Base-by-base conservation (phyloP, 1,140 invertebrate genomes). In the Capitella teleta region DNA sequence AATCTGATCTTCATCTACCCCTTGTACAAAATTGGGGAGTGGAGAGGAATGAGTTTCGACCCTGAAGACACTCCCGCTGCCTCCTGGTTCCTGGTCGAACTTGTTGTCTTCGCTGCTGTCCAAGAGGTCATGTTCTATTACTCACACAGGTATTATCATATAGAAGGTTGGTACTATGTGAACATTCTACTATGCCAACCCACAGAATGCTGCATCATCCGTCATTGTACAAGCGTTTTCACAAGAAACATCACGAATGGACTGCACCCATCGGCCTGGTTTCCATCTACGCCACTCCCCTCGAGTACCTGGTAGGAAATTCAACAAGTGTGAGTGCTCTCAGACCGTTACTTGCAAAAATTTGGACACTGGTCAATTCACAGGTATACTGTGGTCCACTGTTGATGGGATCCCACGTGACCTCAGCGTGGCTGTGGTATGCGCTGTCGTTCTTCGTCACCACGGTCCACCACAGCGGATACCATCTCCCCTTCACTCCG, bases 211-310 rank as follows among this genome's bases (percentile, higher is more conserved):
- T 6, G 23, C 23, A 26, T 14, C 25, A 45, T 45, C 10, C 40
- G 19, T 41, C 1, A 19, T 59, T 3, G n/a, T 60, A 60, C 49
- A 51, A 47, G 28, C 24, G 23, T 23, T 47, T 54, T 26, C 58
- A 60, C 34, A 60, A 60, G 26, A 52, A 42, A 28, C 58, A 60
- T 34, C 58, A 60, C 28, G 51, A 60, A 28, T 60, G 57, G 57
- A 52, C 26, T 10, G 48, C 57, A 8, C 55, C 57, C 1, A 41
- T 60, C 3, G 57, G 43, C 4, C 37, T 60, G 14, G 44, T 47
- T 23, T 55, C 57, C 45, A 44, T 60, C 40, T 60, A 60, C 37
- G 60, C 58, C 23, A 36, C 42, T 30, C 58, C 58, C 10, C 28
- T 60, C 28, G 58, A 60, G 47, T 54, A 60, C 28, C 18, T 57